Evolutionary conservation across 2,113 vertebrate species (phyloP).

Genomic region (Melanocharis versteri): DNA sequence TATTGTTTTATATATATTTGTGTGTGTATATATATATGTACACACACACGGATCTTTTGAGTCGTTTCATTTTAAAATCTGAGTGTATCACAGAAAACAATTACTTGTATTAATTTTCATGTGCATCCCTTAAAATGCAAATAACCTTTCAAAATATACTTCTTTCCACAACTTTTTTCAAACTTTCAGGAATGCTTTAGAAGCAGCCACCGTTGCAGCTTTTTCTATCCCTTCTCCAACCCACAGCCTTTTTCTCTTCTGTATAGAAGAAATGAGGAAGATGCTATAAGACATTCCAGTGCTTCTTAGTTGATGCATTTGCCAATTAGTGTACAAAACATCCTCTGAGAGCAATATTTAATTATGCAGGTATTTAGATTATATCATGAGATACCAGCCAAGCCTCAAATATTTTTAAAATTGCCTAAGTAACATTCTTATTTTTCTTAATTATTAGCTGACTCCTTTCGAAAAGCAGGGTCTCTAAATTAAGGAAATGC

Average conservation of each 20-base stretch:
- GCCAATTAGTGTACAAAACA: constrained; percentile 63
- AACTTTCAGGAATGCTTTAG: neutral
- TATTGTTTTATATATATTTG: neutral
- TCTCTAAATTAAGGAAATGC: constrained; percentile 59
- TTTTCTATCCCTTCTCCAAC: neutral
- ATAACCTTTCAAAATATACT: neutral
- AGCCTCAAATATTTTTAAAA: constrained; percentile 56
- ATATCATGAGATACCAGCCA: constrained; percentile 56
- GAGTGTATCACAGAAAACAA: neutral
- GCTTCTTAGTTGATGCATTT: neutral
- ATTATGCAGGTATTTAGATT: constrained; percentile 66
- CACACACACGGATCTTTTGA: accelerated
- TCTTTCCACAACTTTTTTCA: neutral
- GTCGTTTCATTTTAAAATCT: neutral
- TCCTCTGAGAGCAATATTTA: constrained; percentile 58
- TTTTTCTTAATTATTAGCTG: constrained; percentile 1
- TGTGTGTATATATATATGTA: accelerated
- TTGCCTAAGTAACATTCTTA: neutral
- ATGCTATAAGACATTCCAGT: neutral
- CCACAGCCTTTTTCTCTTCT: neutral
- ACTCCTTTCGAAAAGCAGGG: constrained; percentile 34
- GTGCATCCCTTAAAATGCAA: neutral
- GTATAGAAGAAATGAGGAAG: neutral
- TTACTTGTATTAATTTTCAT: neutral
- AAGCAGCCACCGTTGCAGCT: neutral